These are phyloP conservation scores for Sepioteuthis lessoniana DNA, from an alignment of 2,888 invertebrate species.

Conservation along the genomic window DNA sequence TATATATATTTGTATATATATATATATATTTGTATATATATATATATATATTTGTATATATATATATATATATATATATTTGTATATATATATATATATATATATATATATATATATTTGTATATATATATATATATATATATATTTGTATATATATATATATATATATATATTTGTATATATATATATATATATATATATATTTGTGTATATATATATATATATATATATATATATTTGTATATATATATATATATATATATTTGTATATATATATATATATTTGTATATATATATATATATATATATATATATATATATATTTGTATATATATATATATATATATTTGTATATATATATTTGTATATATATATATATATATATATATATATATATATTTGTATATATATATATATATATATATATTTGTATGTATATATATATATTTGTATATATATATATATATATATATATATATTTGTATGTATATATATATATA, in stretches of 20 bases:
- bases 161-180: not conserved
- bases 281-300: not conserved
- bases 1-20: not conserved
- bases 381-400: no score
- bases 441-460: not conserved
- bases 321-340: not conserved
- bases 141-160: not conserved
- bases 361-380: no score
- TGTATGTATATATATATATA: slow-evolving; percentile 24
- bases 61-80: not conserved
- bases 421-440: not conserved
- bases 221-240: not conserved
- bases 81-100: not conserved
- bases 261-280: not conserved
- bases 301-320: not conserved
- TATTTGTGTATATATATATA: not conserved
- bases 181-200: not conserved
- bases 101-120: not conserved
- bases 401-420: slow-evolving; percentile 35
- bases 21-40: not conserved
- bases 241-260: not conserved
- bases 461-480: slow-evolving; percentile 19
- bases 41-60: not conserved
- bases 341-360: not conserved
- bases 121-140: not conserved